Conservation (phyloP, 2,888 invertebrate genomes). For the Lepidochrysops patricia region DNA sequence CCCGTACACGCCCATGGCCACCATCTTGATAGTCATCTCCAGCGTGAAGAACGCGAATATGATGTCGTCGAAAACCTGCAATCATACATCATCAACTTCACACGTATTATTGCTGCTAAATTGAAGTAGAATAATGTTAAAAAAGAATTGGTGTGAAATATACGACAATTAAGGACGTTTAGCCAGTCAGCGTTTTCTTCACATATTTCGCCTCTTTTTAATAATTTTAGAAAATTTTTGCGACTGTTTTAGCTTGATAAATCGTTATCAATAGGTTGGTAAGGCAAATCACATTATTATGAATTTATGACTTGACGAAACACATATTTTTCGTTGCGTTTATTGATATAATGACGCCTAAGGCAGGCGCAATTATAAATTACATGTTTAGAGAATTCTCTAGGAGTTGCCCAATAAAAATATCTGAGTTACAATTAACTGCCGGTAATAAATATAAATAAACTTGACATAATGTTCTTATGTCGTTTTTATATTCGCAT, state of each 20-base stretch:
- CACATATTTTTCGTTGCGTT: too few relatives aligned
- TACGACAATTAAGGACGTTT: too few relatives aligned
- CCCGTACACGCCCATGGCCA: conserved; percentile 97
- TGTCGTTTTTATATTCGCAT: neutral
- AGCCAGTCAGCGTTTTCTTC: too few relatives aligned
- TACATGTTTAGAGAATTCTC: neutral
- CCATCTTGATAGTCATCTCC: conserved; percentile 99
- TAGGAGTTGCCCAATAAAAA: neutral
- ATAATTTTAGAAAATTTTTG: too few relatives aligned
- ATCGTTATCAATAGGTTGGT: too few relatives aligned
- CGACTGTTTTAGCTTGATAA: too few relatives aligned
- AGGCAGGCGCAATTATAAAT: neutral
- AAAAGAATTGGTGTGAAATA: too few relatives aligned
- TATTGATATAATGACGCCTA: neutral
- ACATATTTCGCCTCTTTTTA: too few relatives aligned
- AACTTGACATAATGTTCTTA: neutral
- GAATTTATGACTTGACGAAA: too few relatives aligned
- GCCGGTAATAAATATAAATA: neutral
- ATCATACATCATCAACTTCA: neutral
- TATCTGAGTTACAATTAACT: neutral
- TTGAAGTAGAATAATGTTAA: too few relatives aligned
- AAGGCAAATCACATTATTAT: too few relatives aligned
- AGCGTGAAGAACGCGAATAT: conserved; percentile 98
- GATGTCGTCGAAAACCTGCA: conserved; percentile 95
- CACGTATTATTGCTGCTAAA: too few relatives aligned